Conservation (phyloP, 2,888 invertebrate species). For the Selenia dentaria region DNA sequence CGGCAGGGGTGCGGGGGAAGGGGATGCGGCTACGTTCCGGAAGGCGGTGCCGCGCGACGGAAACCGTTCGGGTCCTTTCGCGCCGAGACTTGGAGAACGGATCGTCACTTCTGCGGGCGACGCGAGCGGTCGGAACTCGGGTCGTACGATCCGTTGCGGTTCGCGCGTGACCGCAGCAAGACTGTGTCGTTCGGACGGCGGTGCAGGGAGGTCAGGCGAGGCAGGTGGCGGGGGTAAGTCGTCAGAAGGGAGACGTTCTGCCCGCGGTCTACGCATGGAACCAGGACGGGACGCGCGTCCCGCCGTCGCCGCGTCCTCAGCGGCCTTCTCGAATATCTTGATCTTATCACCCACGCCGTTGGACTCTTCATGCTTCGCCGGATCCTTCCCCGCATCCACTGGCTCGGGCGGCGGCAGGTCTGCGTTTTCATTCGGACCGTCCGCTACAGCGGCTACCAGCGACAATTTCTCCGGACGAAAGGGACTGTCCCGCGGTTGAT, state of each 20-base stretch:
- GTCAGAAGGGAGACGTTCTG: slow-evolving; percentile 43
- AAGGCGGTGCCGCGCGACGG: slow-evolving; percentile 78
- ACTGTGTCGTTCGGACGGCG: slow-evolving; percentile 55
- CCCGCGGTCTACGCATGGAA: slow-evolving; percentile 58
- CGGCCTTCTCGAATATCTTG: slow-evolving; percentile 76
- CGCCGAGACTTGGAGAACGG: slow-evolving; percentile 73
- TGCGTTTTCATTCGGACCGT: slow-evolving; percentile 1
- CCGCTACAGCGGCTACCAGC: slow-evolving; percentile 24
- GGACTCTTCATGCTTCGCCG: slow-evolving; percentile 64
- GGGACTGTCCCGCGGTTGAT: slow-evolving; percentile 42
- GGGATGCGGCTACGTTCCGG: slow-evolving; percentile 72
- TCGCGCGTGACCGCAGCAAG: slow-evolving; percentile 41
- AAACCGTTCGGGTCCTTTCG: slow-evolving; percentile 71
- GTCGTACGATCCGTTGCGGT: slow-evolving; percentile 74
- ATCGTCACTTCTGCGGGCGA: slow-evolving; percentile 72
- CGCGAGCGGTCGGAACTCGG: slow-evolving; percentile 73
- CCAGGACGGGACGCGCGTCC: slow-evolving; percentile 66
- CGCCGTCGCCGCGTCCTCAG: slow-evolving; percentile 61
- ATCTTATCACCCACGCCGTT: slow-evolving; percentile 80
- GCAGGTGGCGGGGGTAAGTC: slow-evolving; percentile 29
- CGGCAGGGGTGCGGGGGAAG: slow-evolving; percentile 41
- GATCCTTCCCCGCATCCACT: slow-evolving; percentile 2
- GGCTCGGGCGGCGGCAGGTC: slow-evolving; percentile 21
- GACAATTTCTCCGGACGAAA: slow-evolving; percentile 47
- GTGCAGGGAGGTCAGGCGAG: slow-evolving; percentile 37